These are phyloP conservation scores for Arnoldichthys spilopterus DNA, from an alignment of 2,797 vertebrate genomes.

Conservation along the genomic window DNA sequence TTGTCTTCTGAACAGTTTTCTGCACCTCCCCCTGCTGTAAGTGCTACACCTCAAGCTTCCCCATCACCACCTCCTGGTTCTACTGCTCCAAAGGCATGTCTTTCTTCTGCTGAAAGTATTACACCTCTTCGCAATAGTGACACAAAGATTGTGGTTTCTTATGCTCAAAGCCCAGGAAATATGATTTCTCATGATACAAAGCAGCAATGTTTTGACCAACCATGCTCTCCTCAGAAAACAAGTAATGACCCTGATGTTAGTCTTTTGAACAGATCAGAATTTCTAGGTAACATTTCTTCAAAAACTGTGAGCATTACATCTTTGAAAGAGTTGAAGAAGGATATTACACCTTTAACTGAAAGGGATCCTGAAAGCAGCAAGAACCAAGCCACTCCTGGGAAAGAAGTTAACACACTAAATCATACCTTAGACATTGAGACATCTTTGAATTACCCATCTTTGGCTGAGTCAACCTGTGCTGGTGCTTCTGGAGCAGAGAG, in stretches of 20 bases:
- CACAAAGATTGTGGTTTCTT: constrained; percentile 21
- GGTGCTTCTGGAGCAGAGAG: constrained; percentile 60
- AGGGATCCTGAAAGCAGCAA: constrained; percentile 47
- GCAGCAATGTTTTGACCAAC: constrained; percentile 43
- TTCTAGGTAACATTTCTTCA: constrained; percentile 54
- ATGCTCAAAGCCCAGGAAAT: constrained; percentile 24
- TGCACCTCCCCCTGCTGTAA: constrained; percentile 21
- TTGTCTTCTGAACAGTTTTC: constrained; percentile 29
- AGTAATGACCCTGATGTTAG: constrained; percentile 53
- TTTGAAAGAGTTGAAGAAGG: constrained; percentile 41
- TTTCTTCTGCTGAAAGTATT: constrained; percentile 14
- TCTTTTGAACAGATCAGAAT: constrained; percentile 5
- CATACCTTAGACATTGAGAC: constrained; percentile 49
- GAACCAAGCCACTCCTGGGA: constrained; percentile 37
- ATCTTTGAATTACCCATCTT: constrained; percentile 44
- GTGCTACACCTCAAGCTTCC: constrained; percentile 28
- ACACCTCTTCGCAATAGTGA: neutral
- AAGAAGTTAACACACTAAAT: constrained; percentile 54
- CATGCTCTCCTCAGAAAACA: constrained; percentile 33
- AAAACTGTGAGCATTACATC: constrained; percentile 40
- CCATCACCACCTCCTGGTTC: constrained; percentile 11
- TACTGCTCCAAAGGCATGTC: constrained; percentile 3
- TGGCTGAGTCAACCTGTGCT: constrained; percentile 54
- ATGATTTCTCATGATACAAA: constrained; percentile 50
- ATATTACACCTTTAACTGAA: constrained; percentile 42